Base-by-base conservation (phyloP, 2,113 vertebrate species). In the Dolichallabes microphthalmus region DNA sequence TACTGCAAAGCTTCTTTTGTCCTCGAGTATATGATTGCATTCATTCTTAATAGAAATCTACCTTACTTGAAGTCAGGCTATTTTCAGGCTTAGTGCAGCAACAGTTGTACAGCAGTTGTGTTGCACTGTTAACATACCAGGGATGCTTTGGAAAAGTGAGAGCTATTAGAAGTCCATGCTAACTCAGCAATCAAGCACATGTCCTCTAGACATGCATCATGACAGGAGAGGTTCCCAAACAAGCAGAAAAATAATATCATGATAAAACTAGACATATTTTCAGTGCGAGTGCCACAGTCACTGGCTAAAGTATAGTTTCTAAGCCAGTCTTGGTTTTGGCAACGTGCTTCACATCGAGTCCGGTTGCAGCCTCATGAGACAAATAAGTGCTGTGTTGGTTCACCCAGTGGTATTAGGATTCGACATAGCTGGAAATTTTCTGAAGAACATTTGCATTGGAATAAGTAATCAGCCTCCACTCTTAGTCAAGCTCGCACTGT, bases 141-240 rank as follows among this genome's bases (percentile, higher is more conserved):
- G 27, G 50, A 17, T 2, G 13, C 14, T 27, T 27, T 76, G 73
- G 50, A 76, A 76, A 53, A 76, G 45, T 53, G 27, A 74, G 39
- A 74, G 22, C 20, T 6, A n/a, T 74, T 20, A 74, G 71, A n/a
- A 30, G 50, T 55, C 7, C 6, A 53, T 76, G 73, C 73, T 76
- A 76, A 55, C 50, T 52, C 73, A 52, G 73, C 39, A 75, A 22
- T 75, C 25, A 2, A 17, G 39, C 39, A 50, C 22, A 74, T 74
- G 71, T 77, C 50, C 73, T 35, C 61, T 73, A 85, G 82, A 84
- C 73, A 64, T 87, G 76, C 79, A 85, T 87, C 86, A 63, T 85
- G 82, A 52, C 52, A 45, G 39, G 60, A 84, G 60, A 89, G 39
- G 50, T 50, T 22, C 22, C 71, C 73, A 17, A 39, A 82, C 64